phyloP scores from a whole-genome alignment of 2,797 vertebrate genomes.

The Cryptoprocta ferox region DNA sequence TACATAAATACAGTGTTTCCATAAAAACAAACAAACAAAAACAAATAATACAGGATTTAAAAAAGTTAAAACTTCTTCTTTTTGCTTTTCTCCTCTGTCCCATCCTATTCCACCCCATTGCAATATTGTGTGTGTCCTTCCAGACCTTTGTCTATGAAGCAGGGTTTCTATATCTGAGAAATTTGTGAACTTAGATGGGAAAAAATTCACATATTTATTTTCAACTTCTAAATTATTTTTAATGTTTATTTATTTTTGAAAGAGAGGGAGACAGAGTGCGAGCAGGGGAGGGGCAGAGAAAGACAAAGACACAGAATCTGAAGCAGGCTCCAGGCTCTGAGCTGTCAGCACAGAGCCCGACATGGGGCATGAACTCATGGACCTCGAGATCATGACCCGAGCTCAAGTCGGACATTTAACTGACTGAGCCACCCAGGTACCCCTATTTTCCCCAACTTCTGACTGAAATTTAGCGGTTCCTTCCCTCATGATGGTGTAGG shows the following conservation, averaged over 20 bases:
- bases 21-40: background rate
- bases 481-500: background rate
- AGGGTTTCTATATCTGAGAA: slow-evolving; percentile 4
- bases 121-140: background rate
- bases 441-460: background rate
- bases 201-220: background rate
- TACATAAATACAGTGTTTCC: background rate
- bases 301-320: too few species aligned
- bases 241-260: too few species aligned
- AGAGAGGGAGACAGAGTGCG: too few species aligned
- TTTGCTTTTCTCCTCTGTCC: background rate
- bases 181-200: background rate
- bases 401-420: too few species aligned
- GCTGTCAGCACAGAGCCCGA: too few species aligned
- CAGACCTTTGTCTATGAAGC: slow-evolving; percentile 1
- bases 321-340: too few species aligned
- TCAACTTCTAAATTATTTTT: background rate
- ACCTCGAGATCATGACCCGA: too few species aligned
- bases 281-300: too few species aligned
- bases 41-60: background rate
- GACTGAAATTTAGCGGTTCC: slow-evolving; percentile 13
- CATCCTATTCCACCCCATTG: background rate
- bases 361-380: too few species aligned
- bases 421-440: too few species aligned
- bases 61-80: background rate